A percentile compares a stretch with the other conserved stretches of the same genome.
Conservation (phyloP, 2,888 invertebrate species). For the Luperina nickerlii region DNA sequence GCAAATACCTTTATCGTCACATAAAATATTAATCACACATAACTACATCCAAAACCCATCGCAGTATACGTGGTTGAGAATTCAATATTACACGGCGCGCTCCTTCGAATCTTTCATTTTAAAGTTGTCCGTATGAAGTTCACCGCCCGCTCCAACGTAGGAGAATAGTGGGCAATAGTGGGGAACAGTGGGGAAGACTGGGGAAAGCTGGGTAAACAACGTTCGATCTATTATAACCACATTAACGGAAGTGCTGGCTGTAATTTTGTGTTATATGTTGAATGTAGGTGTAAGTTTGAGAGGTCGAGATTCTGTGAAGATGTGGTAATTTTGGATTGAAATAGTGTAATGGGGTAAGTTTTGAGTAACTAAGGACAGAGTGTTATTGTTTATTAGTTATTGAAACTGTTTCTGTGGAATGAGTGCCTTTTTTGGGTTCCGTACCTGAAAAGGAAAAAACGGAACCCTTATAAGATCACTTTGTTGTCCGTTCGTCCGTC, state of each 20-base stretch:
- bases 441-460: too few relatives aligned
- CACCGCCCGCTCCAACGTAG: slow-evolving; percentile 28
- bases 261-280: slow-evolving; percentile 23
- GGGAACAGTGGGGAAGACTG: slow-evolving; percentile 48
- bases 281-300: slow-evolving; percentile 12
- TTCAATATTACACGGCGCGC: slow-evolving; percentile 68
- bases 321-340: slow-evolving; percentile 18
- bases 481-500: too few relatives aligned
- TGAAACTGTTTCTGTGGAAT: not conserved
- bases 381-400: not conserved
- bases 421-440: not conserved
- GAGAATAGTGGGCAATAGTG: slow-evolving; percentile 37
- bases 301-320: slow-evolving; percentile 22
- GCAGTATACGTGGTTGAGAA: slow-evolving; percentile 58
- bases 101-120: slow-evolving; percentile 81
- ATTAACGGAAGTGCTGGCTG: slow-evolving; percentile 54
- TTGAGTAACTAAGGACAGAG: too few relatives aligned
- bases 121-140: slow-evolving; percentile 79
- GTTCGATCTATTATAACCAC: slow-evolving; percentile 68
- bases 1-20: slow-evolving; percentile 6
- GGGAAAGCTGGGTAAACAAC: slow-evolving; percentile 71
- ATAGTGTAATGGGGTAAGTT: slow-evolving; percentile 30
- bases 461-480: too few relatives aligned
- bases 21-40: slow-evolving; percentile 47
- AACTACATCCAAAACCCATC: slow-evolving; percentile 46